Conservation (phyloP, 2,888 invertebrate species). For the Microdon myrmicae region DNA sequence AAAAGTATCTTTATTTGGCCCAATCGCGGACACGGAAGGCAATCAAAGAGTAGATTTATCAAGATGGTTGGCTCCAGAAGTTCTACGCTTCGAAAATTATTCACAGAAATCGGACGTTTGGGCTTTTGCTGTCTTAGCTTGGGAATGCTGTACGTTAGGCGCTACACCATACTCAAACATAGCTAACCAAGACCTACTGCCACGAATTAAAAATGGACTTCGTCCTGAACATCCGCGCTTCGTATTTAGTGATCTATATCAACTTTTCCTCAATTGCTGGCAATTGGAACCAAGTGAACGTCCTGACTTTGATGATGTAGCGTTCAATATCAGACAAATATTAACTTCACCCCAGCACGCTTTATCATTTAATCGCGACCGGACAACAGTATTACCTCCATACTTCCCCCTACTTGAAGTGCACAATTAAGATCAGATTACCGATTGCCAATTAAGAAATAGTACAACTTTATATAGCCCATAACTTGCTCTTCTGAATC, state of each 20-base stretch:
- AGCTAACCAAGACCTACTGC: conserved; percentile 74
- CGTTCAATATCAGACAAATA: conserved; percentile 66
- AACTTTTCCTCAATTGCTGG: conserved; percentile 86
- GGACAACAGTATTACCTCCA: conserved; percentile 60
- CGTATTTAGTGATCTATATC: conserved; percentile 82
- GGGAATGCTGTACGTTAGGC: conserved; percentile 84
- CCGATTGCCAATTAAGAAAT: conserved; percentile 17
- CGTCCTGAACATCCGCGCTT: conserved; percentile 80
- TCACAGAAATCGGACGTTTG: conserved; percentile 82
- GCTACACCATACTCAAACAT: conserved; percentile 82
- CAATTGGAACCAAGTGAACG: conserved; percentile 83
- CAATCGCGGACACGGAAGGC: conserved; percentile 74
- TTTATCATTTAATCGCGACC: conserved; percentile 60
- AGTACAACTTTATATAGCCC: conserved; percentile 40
- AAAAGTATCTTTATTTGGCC: conserved; percentile 81
- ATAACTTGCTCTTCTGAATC: too few species aligned
- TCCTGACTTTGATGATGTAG: conserved; percentile 75
- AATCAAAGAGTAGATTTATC: conserved; percentile 78
- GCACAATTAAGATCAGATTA: conserved; percentile 53
- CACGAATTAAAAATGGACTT: conserved; percentile 76
- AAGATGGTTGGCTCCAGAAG: conserved; percentile 84
- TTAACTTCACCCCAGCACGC: conserved; percentile 65
- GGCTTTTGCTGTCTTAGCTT: conserved; percentile 84
- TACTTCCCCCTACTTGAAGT: conserved; percentile 65
- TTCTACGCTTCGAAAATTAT: conserved; percentile 75